Conservation (phyloP, 2,113 vertebrate species). For the Acrocephalus arundinaceus region DNA sequence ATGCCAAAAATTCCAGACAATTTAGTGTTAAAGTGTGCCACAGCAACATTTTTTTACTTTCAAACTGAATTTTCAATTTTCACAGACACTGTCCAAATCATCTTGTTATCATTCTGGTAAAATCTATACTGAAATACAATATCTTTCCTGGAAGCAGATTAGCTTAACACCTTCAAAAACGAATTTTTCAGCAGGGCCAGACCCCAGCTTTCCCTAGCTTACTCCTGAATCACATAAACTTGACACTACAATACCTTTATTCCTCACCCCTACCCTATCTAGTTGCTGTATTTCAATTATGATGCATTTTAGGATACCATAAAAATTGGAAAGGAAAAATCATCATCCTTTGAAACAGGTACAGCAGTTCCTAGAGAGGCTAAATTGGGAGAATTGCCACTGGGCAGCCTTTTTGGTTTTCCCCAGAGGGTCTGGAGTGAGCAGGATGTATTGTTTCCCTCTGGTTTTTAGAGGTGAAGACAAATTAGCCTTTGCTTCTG, state of each 20-base stretch:
- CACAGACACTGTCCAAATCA: not conserved
- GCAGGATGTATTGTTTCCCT: conserved; percentile 28
- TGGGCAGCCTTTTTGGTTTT: not conserved
- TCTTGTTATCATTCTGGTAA: not conserved
- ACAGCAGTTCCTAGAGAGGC: not conserved
- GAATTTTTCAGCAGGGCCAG: not conserved
- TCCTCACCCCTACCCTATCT: not conserved
- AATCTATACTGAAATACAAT: not conserved
- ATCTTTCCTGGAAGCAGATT: not conserved
- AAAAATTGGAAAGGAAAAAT: not conserved
- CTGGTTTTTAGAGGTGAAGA: conserved; percentile 17
- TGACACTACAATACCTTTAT: not conserved
- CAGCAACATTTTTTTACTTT: not conserved
- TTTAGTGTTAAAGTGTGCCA: not conserved
- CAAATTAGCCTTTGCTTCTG: conserved; percentile 58
- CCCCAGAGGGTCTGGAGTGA: not conserved
- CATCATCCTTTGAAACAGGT: not conserved
- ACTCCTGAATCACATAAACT: not conserved
- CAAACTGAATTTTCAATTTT: not conserved
- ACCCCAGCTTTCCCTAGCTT: not conserved
- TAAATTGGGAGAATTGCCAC: not conserved
- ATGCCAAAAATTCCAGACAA: not conserved
- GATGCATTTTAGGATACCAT: not conserved
- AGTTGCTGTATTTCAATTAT: not conserved
- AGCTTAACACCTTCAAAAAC: not conserved